Evolutionary conservation across 2,888 invertebrate genomes (phyloP), one percentile per base, ranked within the genome.

Genomic region (Octonoba sinensis): DNA sequence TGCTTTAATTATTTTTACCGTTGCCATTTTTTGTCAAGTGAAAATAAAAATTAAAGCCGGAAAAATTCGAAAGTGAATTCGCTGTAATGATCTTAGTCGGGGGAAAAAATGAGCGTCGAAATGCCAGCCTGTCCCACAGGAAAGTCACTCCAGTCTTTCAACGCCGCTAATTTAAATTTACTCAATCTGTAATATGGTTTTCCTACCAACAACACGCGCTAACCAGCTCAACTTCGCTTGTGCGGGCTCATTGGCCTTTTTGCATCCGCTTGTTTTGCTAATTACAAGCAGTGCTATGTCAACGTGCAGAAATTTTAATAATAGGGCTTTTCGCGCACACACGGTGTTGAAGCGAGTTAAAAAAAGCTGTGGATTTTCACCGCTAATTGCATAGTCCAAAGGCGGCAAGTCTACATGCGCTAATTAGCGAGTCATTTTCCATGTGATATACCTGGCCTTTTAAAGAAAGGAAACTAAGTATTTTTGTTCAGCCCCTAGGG

Each of bases 351-450:
- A 20, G 11, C n/a, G 4, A 20, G 20, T 18, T 18, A 54, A 62
- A 72, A 72, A 72, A 49, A 22, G 18, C 18, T 47, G 24, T 16
- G 56, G 64, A 65, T 64, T 73, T 73, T 24, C 64, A 73, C 73
- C 73, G 54, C 73, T 73, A 73, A 73, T 73, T 73, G 73, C 73
- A 65, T 54, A 64, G 56, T 56, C 64, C 46, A 44, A 54, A 73
- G 56, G 64, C 73, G 20, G 73, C 44, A 44, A 18, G 73, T 56
- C 18, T 15, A 18, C 44, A n/a, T 8, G 15, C 54, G 22, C 73
- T 73, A 73, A 73, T 73, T 76, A 76, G 76, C 54, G 60, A 47
- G 47, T 66, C 74, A 75, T 75, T 65, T 54, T 44, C 36, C 36
- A 47, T 49, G 66, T 49, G 74, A 75, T 75, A 75, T 46, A 36